Evolutionary conservation across 2,888 invertebrate genomes (phyloP), one percentile per base, ranked within the genome.

Genomic region (Linnaemya tessellans): DNA sequence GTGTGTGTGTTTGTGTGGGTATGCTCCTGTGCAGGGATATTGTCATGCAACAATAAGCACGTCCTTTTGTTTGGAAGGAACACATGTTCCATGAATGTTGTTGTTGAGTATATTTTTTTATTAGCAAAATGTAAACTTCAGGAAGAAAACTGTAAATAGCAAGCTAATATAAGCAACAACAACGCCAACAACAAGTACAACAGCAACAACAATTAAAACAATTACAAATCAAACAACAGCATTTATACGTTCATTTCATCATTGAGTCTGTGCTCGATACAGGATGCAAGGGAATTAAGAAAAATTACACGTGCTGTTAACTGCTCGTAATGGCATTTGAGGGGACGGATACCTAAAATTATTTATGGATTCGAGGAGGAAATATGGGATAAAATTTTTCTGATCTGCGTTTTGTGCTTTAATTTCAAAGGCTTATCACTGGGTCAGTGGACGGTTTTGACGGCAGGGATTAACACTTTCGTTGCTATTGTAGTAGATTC

Each of bases 261-360:
- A 25, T 20, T 68, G 56, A 25, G 58, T 18, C 38, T 35, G 58
- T 54, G 22, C 9, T 22, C 25, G n/a, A 18, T 30, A 56, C 18
- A 80, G 35, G 35, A 80, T 38, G 13, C 43, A 7, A 3, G 30
- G 41, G 20, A 58, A 64, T 82, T 70, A 70, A 62, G 30, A 7
- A 60, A 58, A 38, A 71, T 65, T 65, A 49, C 77, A 82, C 71
- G 71, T 77, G 71, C 71, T 49, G 25, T 77, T 49, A 82, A 25
- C 11, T 1, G n/a, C 3, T 1, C 25, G 30, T 51, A 20, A n/a
- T 51, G 20, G 1, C 51, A 11, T 11, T 9, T 3, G 3, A 20
- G 20, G 51, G 58, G 30, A 58, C n/a, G n/a, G 25, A 58, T 58
- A 1, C 58, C 58, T n/a, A 58, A 30, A 30, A 3, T 30, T 58